These are phyloP conservation scores for Lutjanus argentimaculatus DNA, from an alignment of 2,797 vertebrate genomes.

Conservation along the genomic window DNA sequence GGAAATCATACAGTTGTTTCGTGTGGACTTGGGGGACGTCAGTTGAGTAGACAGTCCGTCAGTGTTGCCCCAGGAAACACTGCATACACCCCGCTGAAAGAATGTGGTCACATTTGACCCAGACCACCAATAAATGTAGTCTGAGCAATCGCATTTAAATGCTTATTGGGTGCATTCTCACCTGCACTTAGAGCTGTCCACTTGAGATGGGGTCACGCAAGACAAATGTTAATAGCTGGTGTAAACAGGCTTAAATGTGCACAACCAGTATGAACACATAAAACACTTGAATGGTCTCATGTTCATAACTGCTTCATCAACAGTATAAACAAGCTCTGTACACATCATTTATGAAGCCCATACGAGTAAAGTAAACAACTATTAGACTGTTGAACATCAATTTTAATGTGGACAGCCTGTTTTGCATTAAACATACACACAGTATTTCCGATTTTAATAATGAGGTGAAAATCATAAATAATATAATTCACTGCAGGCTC, in stretches of 20 bases:
- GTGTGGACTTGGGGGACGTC: no score
- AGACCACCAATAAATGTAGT: no score
- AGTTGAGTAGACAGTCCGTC: no score
- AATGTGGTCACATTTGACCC: no score
- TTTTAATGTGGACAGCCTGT: constrained; percentile 38
- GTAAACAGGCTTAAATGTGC: not conserved
- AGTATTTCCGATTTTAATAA: constrained; percentile 42
- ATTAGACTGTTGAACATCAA: constrained; percentile 20
- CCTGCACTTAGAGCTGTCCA: no score
- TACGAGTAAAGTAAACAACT: constrained; percentile 31
- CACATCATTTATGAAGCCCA: constrained; percentile 41
- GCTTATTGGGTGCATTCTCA: no score
- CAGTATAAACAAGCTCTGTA: constrained; percentile 28
- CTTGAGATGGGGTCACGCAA: no score
- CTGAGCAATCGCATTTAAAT: no score
- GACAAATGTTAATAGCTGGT: no score
- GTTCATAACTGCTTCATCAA: constrained; percentile 16
- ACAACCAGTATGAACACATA: not conserved
- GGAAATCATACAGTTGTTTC: no score
- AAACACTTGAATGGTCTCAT: not conserved
- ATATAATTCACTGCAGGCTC: constrained; percentile 30
- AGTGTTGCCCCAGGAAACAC: no score
- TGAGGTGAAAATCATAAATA: constrained; percentile 43
- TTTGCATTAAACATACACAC: constrained; percentile 33
- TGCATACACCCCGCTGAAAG: no score